Conservation (phyloP, 2,888 invertebrate species). For the Pemphredon lugubris region DNA sequence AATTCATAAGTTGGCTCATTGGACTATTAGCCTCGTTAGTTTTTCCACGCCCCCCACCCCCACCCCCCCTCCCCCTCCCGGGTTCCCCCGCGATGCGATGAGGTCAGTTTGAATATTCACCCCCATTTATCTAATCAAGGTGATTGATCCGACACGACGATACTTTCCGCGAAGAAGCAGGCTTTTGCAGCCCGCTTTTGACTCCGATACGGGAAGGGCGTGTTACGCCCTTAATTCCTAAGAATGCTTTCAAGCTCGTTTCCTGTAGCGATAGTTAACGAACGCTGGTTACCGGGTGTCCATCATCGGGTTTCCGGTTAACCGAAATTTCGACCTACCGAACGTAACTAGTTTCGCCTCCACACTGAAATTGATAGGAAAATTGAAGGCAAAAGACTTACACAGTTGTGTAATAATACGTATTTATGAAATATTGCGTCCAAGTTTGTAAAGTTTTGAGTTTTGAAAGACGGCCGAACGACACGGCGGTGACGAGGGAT, state of each 20-base stretch:
- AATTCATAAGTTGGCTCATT: conserved; percentile 55
- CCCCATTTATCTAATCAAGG: conserved; percentile 46
- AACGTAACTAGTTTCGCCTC: background rate
- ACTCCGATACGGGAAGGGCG: conserved; percentile 10
- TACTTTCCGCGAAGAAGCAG: conserved; percentile 15
- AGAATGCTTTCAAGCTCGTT: conserved; percentile 28
- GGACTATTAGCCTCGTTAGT: conserved; percentile 45
- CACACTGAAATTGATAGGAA: background rate
- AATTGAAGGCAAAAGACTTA: too few species aligned
- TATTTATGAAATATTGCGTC: too few species aligned
- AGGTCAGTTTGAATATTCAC: conserved; percentile 42
- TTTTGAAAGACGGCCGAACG: too few species aligned
- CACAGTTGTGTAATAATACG: too few species aligned
- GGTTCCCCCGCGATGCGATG: too few species aligned
- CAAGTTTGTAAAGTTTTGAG: too few species aligned
- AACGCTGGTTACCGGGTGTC: conserved; percentile 40
- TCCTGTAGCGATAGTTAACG: background rate
- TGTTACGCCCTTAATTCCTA: conserved; percentile 38
- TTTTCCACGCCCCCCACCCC: conserved; percentile 14
- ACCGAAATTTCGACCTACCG: conserved; percentile 8
- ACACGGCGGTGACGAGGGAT: too few species aligned
- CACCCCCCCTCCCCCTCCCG: too few species aligned
- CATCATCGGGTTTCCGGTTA: conserved; percentile 19
- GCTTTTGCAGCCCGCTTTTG: background rate
- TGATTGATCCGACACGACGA: conserved; percentile 33